Conservation (phyloP, 2,113 vertebrate genomes). For the Gasterosteus aculeatus region DNA sequence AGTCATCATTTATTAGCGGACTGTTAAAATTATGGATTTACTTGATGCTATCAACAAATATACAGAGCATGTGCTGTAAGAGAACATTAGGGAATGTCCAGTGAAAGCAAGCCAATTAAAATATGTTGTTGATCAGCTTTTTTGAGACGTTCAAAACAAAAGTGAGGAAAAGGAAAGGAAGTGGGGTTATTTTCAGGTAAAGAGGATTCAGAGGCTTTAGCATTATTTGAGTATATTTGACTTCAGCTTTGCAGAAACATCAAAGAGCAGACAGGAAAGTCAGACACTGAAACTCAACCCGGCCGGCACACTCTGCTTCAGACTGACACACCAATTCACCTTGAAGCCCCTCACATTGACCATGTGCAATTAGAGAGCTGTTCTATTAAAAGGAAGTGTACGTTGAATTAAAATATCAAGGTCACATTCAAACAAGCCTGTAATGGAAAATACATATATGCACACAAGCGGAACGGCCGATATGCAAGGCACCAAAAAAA, state of each 20-base stretch:
- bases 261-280: slow-evolving; percentile 1
- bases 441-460: background rate
- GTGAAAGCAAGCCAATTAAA: slow-evolving; percentile 41
- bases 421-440: background rate
- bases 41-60: background rate
- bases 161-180: slow-evolving; percentile 14
- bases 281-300: background rate
- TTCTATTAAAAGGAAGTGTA: background rate
- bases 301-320: background rate
- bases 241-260: slow-evolving; percentile 14
- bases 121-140: slow-evolving; percentile 9
- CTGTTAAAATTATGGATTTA: background rate
- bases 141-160: background rate
- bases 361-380: background rate
- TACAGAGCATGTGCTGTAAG: background rate
- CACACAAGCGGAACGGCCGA: slow-evolving; percentile 5
- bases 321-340: background rate
- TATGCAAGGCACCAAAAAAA: background rate
- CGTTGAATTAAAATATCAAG: background rate
- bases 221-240: slow-evolving; percentile 3
- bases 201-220: background rate
- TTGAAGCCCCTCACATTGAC: background rate
- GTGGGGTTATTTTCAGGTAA: background rate
- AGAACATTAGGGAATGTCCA: slow-evolving; percentile 1
- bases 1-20: background rate